phyloP scores from a whole-genome alignment of 2,888 invertebrate species.

The Metopia argyrocephala region DNA sequence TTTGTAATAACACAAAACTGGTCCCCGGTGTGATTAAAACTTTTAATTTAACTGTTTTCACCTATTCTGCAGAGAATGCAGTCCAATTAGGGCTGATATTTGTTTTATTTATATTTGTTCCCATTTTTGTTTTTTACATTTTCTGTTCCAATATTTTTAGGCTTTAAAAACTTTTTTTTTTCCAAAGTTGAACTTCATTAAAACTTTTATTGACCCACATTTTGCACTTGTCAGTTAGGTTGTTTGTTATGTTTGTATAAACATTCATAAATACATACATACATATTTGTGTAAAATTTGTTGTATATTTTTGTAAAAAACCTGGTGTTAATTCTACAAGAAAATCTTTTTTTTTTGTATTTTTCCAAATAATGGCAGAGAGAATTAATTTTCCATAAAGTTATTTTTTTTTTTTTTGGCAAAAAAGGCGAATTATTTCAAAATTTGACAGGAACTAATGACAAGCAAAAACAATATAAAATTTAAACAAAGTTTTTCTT shows the following conservation, averaged over 20 bases:
- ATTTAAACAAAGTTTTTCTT: not conserved
- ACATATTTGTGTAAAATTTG: not conserved
- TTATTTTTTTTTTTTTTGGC: too few species aligned
- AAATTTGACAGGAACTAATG: not conserved
- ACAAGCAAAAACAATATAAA: not conserved
- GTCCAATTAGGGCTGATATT: too few species aligned
- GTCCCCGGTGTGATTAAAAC: too few species aligned
- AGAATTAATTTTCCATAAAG: not conserved
- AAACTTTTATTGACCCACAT: constrained; percentile 19
- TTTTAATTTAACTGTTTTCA: too few species aligned
- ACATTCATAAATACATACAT: too few species aligned
- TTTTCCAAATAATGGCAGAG: not conserved
- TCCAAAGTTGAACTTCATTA: not conserved
- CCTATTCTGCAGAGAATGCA: too few species aligned
- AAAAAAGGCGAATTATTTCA: not conserved
- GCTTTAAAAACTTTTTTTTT: not conserved
- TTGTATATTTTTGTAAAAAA: not conserved
- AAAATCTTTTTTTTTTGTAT: not conserved
- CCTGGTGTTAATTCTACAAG: not conserved
- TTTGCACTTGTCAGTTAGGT: constrained; percentile 16
- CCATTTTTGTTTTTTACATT: not conserved
- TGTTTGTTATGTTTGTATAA: too few species aligned
- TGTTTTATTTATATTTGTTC: too few species aligned
- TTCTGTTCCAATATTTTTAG: not conserved
- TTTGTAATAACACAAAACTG: too few species aligned